Base-by-base conservation (phyloP, 2,888 invertebrate genomes). In the Dyspetes luteomarginatus region DNA sequence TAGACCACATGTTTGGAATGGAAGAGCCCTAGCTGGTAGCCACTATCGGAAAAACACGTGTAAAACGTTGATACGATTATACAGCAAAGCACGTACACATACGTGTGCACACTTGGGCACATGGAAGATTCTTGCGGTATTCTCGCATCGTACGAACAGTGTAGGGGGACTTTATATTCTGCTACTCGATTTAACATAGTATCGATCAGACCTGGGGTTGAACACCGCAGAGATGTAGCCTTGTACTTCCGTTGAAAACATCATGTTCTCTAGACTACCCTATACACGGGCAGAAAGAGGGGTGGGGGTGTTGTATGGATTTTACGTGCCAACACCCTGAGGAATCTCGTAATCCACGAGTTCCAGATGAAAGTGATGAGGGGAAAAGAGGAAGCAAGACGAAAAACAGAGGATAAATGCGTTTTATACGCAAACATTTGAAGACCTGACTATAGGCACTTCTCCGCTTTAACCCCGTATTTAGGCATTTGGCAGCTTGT, bases 1-100 rank as follows among this genome's bases (percentile, higher is more conserved):
- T 19, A 1, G 28, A 45, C 24, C 30, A 30, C 71, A 43, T 58
- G 64, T 56, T 71, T 55, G n/a, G n/a, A n/a, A n/a, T n/a, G n/a
- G n/a, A n/a, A n/a, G n/a, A n/a, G n/a, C n/a, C n/a, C n/a, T n/a
- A n/a, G n/a, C n/a, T n/a, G n/a, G n/a, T n/a, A n/a, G n/a, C n/a
- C n/a, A n/a, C n/a, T n/a, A n/a, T n/a, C 41, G 56, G 15, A 24
- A 60, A 76, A 67, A 81, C 80, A 81, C 80, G 76, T 81, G 80
- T 67, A 72, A 76, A 43, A 56, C 76, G 15, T 22, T 24, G 62
- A 76, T 72, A 64, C 55, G 80, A 76, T 81, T 68, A 68, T 60
- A 43, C 17, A 30, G 24, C 36, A 36, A 28, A 26, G 45, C 36
- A 30, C 22, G 52, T 41, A 48, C 50, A 36, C 28, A 30, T n/a